Percentiles rank a stretch among this genome's conserved stretches.
These are phyloP conservation scores for Cantharis rufa DNA, from an alignment of 2,888 invertebrate genomes.

Conservation along the genomic window DNA sequence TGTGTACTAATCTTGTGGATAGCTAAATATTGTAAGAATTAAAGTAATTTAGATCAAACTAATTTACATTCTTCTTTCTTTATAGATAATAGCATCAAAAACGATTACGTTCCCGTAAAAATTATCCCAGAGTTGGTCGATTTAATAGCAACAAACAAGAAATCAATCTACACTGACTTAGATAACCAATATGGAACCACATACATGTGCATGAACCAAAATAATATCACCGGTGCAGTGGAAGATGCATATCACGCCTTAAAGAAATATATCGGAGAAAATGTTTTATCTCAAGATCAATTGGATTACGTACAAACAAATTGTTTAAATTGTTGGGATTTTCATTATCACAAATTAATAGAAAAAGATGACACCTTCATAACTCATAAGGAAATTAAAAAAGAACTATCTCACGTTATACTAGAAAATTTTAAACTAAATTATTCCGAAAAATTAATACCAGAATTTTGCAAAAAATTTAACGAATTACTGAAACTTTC, in stretches of 20 bases:
- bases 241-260: conserved; percentile 3
- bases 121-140: neutral
- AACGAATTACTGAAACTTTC: conserved; percentile 1
- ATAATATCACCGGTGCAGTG: neutral
- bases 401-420: conserved; percentile 1
- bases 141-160: conserved; percentile 4
- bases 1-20: no score
- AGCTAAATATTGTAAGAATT: no score
- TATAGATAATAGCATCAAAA: conserved; percentile 1
- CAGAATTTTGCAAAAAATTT: neutral
- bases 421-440: conserved; percentile 9
- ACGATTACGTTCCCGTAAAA: neutral
- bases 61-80: neutral
- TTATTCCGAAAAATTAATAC: neutral
- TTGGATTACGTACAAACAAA: conserved; percentile 10
- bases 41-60: no score
- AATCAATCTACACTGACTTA: neutral
- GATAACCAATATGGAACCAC: neutral
- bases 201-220: conserved; percentile 15
- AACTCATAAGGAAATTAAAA: conserved; percentile 5
- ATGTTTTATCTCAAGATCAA: neutral
- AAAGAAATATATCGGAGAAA: conserved; percentile 4
- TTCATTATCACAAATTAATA: conserved; percentile 5
- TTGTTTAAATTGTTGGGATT: conserved; percentile 4
- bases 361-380: neutral